Evolutionary conservation across 2,797 vertebrate genomes (phyloP), one percentile per base, ranked within the genome.

Genomic region (Amphiprion clarkii): DNA sequence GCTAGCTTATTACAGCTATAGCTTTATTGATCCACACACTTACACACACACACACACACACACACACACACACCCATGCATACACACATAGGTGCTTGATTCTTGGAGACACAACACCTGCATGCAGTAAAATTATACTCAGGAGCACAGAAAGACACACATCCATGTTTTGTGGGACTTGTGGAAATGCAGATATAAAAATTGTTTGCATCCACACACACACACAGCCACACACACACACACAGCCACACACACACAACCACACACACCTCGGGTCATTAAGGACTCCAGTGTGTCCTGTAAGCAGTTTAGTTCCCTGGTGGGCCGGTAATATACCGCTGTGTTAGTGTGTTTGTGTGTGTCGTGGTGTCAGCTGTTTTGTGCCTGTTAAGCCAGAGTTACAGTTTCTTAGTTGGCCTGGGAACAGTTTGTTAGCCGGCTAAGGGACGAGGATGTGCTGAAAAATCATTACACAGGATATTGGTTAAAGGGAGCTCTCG

Each of bases 241-340:
- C 51, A 75, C 44, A 73, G 39, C 67, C 72, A 78, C 73, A 68
- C 75, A 76, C 51, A 75, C 49, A 73, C 39, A 71, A 70, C 76
- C 73, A 68, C 75, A 78, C 67, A 74, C 68, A 84, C 77, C 44
- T 56, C 73, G 59, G 87, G 77, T 91, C 90, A 92, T 93, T 92
- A 92, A 92, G 86, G 89, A 83, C 82, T 90, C 84, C 74, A 87
- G 88, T 91, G 84, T 92, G 91, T 93, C 88, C 89, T 92, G 93
- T 93, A 93, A 93, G 93, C 93, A 92, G 63, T 93, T 93, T 92
- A 83, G 87, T 70, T 93, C 91, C 92, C 91, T 87, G 67, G 86
- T 89, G 93, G 71, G 85, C 76, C 11, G 21, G 68, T 93, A 90
- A 92, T 93, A 88, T 87, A 88, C 64, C 40, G 11, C 69, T 81